Conservation (phyloP, 2,113 vertebrate species). For the Leptodactylus fuscus region DNA sequence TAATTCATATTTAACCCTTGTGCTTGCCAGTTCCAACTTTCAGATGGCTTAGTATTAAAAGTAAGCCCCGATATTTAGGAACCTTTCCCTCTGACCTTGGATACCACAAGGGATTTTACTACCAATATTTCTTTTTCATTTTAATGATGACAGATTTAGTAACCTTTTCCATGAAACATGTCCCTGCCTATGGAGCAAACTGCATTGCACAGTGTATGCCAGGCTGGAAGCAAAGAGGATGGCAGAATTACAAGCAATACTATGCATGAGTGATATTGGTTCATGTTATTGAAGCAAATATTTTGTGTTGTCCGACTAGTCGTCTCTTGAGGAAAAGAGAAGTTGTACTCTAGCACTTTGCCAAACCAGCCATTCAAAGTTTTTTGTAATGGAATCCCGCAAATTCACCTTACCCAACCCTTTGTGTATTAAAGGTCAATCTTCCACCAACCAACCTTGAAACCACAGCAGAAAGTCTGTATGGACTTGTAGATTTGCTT, state of each 20-base stretch:
- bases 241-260: not conserved
- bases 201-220: not conserved
- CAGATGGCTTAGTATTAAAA: conserved; percentile 2
- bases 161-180: not conserved
- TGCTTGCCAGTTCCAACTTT: conserved; percentile 18
- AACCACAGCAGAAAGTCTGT: conserved; percentile 12
- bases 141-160: conserved; percentile 15
- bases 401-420: not conserved
- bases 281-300: not conserved
- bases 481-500: conserved; percentile 4
- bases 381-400: conserved; percentile 3
- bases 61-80: not conserved
- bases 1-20: conserved; percentile 30
- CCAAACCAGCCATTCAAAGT: not conserved
- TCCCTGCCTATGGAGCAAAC: not conserved
- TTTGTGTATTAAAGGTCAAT: conserved; percentile 22
- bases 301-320: not conserved
- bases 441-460: not conserved
- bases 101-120: conserved; percentile 17
- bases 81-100: not conserved
- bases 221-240: not conserved
- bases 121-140: conserved; percentile 20
- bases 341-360: not conserved
- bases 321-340: not conserved
- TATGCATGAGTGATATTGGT: not conserved